Base-by-base conservation (phyloP, 35 echinoderm and acorn worm species). In the Apostichopus parvimensis region DNA sequence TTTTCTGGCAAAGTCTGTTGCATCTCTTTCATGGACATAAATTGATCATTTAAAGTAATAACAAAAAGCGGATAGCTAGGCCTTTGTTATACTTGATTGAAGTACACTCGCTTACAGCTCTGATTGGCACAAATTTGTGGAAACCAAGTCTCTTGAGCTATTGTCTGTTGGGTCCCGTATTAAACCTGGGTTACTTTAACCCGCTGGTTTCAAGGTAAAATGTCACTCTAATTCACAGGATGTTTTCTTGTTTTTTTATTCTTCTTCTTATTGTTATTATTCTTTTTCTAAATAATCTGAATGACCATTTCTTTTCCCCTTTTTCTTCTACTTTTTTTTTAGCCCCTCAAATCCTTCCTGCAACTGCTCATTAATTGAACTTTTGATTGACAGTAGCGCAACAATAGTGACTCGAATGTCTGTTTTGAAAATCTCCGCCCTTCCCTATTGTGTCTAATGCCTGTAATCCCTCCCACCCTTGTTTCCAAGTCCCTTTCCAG, bases 361-460 rank as follows among this genome's bases (percentile, higher is more conserved):
- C 11, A n/a, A 68, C 11, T 68, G 64, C 64, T 68, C 64, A 10
- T 68, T 68, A 68, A 18, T 68, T 18, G 78, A 22, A 22, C 21
- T 24, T 28, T 80, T 87, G 85, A 87, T 7, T 87, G 85, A 87
- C 85, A 57, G 12, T 55, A 55, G 17, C 12, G 8, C 6, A 14
- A 26, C 59, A 12, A 87, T 66, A 34, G 56, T 24, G 9, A 66
- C 57, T 13, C 24, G n/a, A 87, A 87, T 45, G 34, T 87, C 57
- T 87, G 85, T 87, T 87, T 87, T 55, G 85, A 21, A 87, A 64
- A 62, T 87, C 85, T 26, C 85, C 85, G 85, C 85, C 34, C 85
- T 71, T 58, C 25, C 6, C 20, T 66, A 59, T 87, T 87, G 85
- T 87, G 12, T 71, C 11, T 9, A 5, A 62, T 6, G 1, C 0